Percentiles rank a stretch among this genome's conserved stretches.
These are phyloP conservation scores for Etheostoma nigrum DNA, from an alignment of 2,797 vertebrate genomes.

Conservation along the genomic window DNA sequence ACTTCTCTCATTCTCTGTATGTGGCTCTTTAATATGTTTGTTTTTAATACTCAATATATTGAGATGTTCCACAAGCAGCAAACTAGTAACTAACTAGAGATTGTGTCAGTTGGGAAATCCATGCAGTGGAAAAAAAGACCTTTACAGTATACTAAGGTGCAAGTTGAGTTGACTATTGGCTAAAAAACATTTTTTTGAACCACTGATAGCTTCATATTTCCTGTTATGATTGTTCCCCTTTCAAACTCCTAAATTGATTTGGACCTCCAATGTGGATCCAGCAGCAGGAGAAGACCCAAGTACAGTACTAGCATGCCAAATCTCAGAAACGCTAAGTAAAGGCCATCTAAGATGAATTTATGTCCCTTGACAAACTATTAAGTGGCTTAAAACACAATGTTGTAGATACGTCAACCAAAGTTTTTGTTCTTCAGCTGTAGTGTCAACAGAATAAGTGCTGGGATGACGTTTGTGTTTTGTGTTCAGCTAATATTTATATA, in stretches of 20 bases:
- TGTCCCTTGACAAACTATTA: constrained; percentile 36
- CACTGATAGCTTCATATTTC: constrained; percentile 41
- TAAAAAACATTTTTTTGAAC: constrained; percentile 32
- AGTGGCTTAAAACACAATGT: constrained; percentile 23
- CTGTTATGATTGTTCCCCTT: constrained; percentile 46
- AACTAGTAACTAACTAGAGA: constrained; percentile 23
- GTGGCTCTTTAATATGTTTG: constrained; percentile 52
- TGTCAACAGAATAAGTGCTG: constrained; percentile 13
- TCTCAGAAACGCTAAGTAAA: constrained; percentile 40
- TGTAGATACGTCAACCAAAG: constrained; percentile 5
- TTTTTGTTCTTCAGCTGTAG: constrained; percentile 12
- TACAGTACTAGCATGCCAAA: constrained; percentile 1
- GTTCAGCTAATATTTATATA: not conserved
- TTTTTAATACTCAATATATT: constrained; percentile 58
- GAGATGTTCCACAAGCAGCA: constrained; percentile 58
- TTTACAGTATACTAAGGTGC: constrained; percentile 6
- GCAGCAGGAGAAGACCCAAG: constrained; percentile 21
- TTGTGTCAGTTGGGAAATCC: constrained; percentile 45
- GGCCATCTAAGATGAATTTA: constrained; percentile 36
- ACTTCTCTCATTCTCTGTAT: constrained; percentile 67
- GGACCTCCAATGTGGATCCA: constrained; percentile 38
- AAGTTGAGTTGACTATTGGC: constrained; percentile 29
- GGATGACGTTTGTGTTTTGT: constrained; percentile 14
- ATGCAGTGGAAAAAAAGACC: constrained; percentile 26
- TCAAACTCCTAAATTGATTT: constrained; percentile 27